A percentile compares a stretch with the other conserved stretches of the same genome.
Evolutionary conservation across 2,797 vertebrate species (phyloP).

Genomic region (Ptychadena robeensis): DNA sequence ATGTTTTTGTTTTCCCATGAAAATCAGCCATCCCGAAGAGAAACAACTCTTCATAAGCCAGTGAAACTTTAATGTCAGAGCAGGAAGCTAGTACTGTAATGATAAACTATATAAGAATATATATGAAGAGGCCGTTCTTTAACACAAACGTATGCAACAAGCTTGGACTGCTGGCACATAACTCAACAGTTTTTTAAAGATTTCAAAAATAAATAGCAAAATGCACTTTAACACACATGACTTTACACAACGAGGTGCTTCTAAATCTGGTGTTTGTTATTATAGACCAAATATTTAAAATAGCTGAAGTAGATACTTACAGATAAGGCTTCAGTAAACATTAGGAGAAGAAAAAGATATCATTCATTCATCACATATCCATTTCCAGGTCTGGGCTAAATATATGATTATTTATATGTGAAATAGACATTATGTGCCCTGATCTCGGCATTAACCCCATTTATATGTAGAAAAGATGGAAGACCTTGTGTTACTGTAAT

Average conservation of each 20-base stretch:
- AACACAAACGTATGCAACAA: neutral
- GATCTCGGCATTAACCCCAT: neutral
- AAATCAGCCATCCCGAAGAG: neutral
- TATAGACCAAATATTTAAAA: conserved; percentile 7
- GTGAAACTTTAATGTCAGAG: neutral
- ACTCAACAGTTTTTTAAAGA: neutral
- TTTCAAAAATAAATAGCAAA: conserved; percentile 5
- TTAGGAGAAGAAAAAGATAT: neutral
- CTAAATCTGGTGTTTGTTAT: conserved; percentile 8
- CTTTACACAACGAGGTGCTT: neutral
- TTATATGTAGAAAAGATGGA: neutral
- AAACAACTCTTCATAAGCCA: neutral
- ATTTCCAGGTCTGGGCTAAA: conserved; percentile 1
- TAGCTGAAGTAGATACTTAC: neutral
- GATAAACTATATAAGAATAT: neutral
- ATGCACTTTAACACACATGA: neutral
- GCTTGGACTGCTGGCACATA: neutral
- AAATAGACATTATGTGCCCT: neutral
- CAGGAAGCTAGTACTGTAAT: neutral
- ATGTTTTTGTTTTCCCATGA: neutral
- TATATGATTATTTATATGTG: conserved; percentile 7
- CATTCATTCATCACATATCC: conserved; percentile 1
- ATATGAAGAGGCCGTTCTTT: neutral
- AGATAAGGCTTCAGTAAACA: neutral
- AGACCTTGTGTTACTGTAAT: neutral